Conservation (phyloP, 2,888 invertebrate genomes). For the Drosophila anomalata region DNA sequence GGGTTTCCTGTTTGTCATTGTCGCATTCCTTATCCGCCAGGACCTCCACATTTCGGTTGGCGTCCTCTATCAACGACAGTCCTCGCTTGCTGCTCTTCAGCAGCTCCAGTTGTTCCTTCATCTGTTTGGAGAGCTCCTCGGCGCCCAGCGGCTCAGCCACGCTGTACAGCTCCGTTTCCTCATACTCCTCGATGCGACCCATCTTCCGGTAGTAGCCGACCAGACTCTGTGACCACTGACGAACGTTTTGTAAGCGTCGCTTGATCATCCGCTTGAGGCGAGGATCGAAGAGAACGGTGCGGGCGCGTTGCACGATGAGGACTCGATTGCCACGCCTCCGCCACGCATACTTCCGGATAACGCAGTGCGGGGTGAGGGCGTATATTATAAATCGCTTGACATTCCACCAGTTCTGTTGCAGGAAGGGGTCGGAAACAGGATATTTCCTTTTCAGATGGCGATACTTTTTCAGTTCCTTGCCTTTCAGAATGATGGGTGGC, state of each 20-base stretch:
- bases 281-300: conserved; percentile 77
- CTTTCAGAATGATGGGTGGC: conserved; percentile 56
- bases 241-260: conserved; percentile 62
- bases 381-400: conserved; percentile 75
- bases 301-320: conserved; percentile 62
- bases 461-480: conserved; percentile 65
- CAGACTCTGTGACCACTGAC: conserved; percentile 76
- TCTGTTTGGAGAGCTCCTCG: conserved; percentile 78
- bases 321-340: conserved; percentile 64
- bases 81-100: conserved; percentile 76
- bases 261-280: conserved; percentile 68
- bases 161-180: conserved; percentile 67
- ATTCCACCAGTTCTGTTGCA: conserved; percentile 71
- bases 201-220: conserved; percentile 68
- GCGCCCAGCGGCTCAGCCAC: conserved; percentile 36
- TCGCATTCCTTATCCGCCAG: neutral
- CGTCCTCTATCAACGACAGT: conserved; percentile 68
- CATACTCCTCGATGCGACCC: conserved; percentile 61
- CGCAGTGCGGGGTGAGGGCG: conserved; percentile 72
- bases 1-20: neutral
- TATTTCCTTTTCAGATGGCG: conserved; percentile 70
- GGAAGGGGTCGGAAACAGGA: conserved; percentile 73
- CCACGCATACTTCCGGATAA: conserved; percentile 71
- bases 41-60: conserved; percentile 45
- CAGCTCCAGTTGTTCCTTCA: conserved; percentile 82